Percentiles rank a stretch among this genome's conserved stretches.
Conservation (phyloP, 2,113 vertebrate genomes). For the Microtus ochrogaster region DNA sequence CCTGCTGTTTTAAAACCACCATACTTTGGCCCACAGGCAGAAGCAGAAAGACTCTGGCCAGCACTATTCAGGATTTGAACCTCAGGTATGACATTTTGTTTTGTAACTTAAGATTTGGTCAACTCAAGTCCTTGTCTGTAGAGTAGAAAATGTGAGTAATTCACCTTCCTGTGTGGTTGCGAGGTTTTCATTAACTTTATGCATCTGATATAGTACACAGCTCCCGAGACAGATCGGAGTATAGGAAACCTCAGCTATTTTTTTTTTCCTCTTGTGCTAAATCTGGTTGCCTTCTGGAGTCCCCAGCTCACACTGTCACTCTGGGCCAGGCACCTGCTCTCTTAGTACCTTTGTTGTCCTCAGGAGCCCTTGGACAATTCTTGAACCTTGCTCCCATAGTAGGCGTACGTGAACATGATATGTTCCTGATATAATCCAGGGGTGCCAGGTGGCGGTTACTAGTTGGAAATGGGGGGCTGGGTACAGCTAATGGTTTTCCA, state of each 20-base stretch:
- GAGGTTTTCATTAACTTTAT: neutral
- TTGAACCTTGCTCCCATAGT: neutral
- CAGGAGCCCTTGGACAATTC: slow-evolving; percentile 56
- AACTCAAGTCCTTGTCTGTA: neutral
- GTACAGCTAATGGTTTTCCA: slow-evolving; percentile 53
- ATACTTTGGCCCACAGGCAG: neutral
- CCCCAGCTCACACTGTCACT: neutral
- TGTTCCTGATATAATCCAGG: slow-evolving; percentile 27
- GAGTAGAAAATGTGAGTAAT: neutral
- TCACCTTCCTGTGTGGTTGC: neutral
- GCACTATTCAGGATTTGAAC: neutral
- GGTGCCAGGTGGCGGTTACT: slow-evolving; percentile 40
- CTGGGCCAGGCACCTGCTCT: slow-evolving; percentile 42
- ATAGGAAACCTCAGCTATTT: neutral
- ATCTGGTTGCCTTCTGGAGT: slow-evolving; percentile 45
- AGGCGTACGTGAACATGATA: slow-evolving; percentile 68
- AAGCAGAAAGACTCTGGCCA: neutral
- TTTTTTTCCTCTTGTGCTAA: slow-evolving; percentile 24
- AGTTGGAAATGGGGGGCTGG: slow-evolving; percentile 44
- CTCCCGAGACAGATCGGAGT: neutral
- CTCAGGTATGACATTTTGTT: neutral
- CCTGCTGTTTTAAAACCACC: neutral
- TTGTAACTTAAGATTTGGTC: neutral
- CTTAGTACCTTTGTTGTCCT: slow-evolving; percentile 51
- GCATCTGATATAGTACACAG: neutral